Base-by-base conservation (phyloP, 23 tunicate species). In the Styela clava region DNA sequence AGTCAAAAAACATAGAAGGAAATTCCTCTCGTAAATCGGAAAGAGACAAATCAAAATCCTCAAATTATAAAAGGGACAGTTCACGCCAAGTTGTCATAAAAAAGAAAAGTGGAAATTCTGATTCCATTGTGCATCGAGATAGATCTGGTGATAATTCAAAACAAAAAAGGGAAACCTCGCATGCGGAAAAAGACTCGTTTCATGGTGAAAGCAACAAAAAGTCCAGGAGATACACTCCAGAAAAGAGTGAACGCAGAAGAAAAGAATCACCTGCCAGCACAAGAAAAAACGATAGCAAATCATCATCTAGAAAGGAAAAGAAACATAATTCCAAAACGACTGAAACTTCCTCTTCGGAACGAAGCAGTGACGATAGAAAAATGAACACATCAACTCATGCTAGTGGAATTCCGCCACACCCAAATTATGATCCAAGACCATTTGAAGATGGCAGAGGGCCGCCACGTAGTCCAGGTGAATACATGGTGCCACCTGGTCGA, bases 371-470 rank as follows among this genome's bases (percentile, higher is more conserved):
- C 30, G 71, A 67, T 18, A 29, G 24, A 67, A 29, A 22, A 67
- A 76, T 76, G 81, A 76, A 76, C 65, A 33, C 65, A 21, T 67
- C 71, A 24, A 67, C 71, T 18, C 71, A 67, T 67, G 23, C 30
- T 24, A 56, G 81, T 44, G 28, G 62, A 26, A 25, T 76, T 12
- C 81, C 81, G 20, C 81, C 81, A 9, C 81, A 76, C 24, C 64
- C 65, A 76, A 52, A 29, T 29, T 76, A 76, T 29, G 81, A 44
- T 1, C 31, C 65, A 0, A 51, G 81, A 76, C 81, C 52, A 24
- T 76, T 21, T 29, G 81, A 76, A 9, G 65, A 76, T 76, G 64
- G 64, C 24, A 76, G 81, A 44, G 81, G 81, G 18, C 81, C 81
- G 24, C 65, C 30, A n/a, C 64, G 81, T 16, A 76, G 65, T 76